Evolutionary conservation across 2,888 invertebrate genomes (phyloP), one percentile per base, ranked within the genome.

Genomic region (Chymomyza amoena): DNA sequence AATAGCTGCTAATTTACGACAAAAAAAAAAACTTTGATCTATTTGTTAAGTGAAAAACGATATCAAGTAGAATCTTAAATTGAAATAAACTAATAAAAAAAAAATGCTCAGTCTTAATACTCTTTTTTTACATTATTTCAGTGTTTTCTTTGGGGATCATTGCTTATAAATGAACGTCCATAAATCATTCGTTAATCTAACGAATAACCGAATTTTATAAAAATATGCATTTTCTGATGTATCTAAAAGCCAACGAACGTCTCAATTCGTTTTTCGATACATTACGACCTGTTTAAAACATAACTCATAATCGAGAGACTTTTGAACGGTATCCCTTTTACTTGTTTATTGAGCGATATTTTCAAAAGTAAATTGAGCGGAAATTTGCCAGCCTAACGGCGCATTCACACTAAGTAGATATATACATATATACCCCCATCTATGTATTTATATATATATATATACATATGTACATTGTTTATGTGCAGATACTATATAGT

Each of bases 361-460:
- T 77, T 71, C 39, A 70, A 63, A 76, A 73, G 71, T 79, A 73
- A 79, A 81, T 79, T 79, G 79, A 79, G 80, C 77, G 82, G 66
- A 72, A 77, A 77, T 62, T 72, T 69, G 16, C 51, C 56, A 67
- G 80, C 77, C 80, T 75, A 74, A 72, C 74, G 77, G 70, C 68
- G 59, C 36, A 72, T 79, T 73, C 62, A 54, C 54, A 66, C n/a
- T 28, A 9, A 52, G 18, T 16, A 51, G 7, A 66, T 28, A 73
- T 7, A 50, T 16, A 15, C 50, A 28, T 36, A 54, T n/a, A 36
- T 20, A 39, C 28, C 52, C 56, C 57, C 45, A 59, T 52, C 52
- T 7, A 13, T 32, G 51, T 28, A 69, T 28, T 59, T 54, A 66
- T 50, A 50, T 50, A 69, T 28, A 67, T 54, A 15, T 13, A 28